Evolutionary conservation across 2,888 invertebrate species (phyloP), one percentile per base, ranked within the genome.

Genomic region (Psylliodes chrysocephalus): DNA sequence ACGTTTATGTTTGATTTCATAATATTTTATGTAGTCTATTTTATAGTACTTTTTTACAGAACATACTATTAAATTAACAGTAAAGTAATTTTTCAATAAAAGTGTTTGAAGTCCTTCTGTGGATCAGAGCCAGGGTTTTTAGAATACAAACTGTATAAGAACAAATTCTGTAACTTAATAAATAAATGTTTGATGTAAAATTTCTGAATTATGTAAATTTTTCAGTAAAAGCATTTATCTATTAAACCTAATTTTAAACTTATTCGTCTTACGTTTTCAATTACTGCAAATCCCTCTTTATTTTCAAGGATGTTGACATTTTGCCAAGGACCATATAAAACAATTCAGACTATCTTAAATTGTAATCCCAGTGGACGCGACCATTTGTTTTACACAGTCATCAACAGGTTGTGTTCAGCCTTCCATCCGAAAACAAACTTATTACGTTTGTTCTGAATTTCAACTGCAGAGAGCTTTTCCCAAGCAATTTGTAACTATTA

Each of bases 341-440:
- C 54, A 64, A 64, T 64, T 64, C 42, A 59, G 54, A 51, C 64
- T 53, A 51, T 59, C 63, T 63, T 63, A 63, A 63, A 63, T 59
- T 59, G 59, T 54, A 63, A 59, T 63, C 63, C 59, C 59, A n/a
- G 54, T 63, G 59, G 59, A 63, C 63, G 44, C 18, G 17, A 52
- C 57, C 51, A 57, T 63, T 63, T 52, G 54, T 59, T 63, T 63
- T 59, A 59, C 54, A 59, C 59, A 59, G 54, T 63, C 59, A 53
- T 63, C 63, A 59, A 63, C 63, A 63, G 63, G 63, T 63, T 63
- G 59, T 38, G 35, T 35, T 53, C 12, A 63, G 47, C 55, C 55
- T 55, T 49, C 28, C 55, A 40, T 40, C 57, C 57, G 51, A 55
- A 52, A 63, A 63, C 63, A 57, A 63, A 63, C 56, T 56, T 51